A percentile compares a stretch with the other conserved stretches of the same genome.
Evolutionary conservation across 2,888 invertebrate species (phyloP).

Genomic region (Tuta absoluta): DNA sequence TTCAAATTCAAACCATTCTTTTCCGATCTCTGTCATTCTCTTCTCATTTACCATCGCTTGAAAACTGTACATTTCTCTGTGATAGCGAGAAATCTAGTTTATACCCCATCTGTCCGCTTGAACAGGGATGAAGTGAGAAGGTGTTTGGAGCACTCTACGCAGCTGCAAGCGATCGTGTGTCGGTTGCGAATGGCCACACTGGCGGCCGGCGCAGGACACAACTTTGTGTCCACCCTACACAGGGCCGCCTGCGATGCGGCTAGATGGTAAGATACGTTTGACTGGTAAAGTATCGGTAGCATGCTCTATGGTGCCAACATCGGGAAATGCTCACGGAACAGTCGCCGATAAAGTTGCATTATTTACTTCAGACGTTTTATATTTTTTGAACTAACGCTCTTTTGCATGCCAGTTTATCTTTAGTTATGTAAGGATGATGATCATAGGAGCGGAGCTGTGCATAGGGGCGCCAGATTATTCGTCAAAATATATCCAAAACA

Average conservation of each 20-base stretch:
- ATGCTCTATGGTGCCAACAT: neutral
- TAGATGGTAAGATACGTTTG: constrained; percentile 61
- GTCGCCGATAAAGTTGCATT: constrained; percentile 1
- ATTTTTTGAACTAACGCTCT: neutral
- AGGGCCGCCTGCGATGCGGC: constrained; percentile 65
- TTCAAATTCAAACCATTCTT: neutral
- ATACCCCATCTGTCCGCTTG: neutral
- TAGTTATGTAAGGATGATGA: too few relatives aligned
- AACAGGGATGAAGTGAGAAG: constrained; percentile 85
- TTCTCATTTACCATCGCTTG: neutral
- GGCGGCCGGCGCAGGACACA: constrained; percentile 79
- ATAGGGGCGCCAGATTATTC: too few relatives aligned
- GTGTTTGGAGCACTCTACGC: constrained; percentile 89
- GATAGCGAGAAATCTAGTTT: constrained; percentile 31
- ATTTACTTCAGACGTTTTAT: neutral
- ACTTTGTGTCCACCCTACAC: constrained; percentile 69
- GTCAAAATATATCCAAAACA: too few relatives aligned
- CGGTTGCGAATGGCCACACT: constrained; percentile 85
- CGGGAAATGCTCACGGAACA: neutral
- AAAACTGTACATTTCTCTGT: constrained; percentile 10
- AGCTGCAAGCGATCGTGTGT: constrained; percentile 87
- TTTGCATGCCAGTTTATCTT: too few relatives aligned
- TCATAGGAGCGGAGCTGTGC: too few relatives aligned
- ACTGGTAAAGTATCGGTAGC: neutral
- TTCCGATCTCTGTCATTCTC: neutral